phyloP scores from a whole-genome alignment of 2,113 vertebrate species.

The Empidonax alnorum region DNA sequence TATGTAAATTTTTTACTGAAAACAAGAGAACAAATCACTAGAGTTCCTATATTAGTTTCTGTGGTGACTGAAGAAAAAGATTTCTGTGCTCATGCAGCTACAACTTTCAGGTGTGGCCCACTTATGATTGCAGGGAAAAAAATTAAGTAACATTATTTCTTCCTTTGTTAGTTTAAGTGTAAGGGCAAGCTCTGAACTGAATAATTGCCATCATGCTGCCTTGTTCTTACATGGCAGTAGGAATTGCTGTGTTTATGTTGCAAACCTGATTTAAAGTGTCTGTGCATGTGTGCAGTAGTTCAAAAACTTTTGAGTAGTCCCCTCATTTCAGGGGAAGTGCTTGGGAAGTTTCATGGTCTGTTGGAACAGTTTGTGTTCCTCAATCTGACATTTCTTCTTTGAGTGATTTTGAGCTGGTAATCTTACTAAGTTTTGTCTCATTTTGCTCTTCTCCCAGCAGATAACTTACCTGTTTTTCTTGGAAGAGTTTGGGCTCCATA shows the following conservation, averaged over 20 bases:
- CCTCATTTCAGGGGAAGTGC: neutral
- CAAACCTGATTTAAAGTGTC: neutral
- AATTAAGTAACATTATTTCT: neutral
- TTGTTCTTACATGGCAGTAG: neutral
- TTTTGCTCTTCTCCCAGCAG: neutral
- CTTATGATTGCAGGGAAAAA: neutral
- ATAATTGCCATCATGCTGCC: fast-evolving
- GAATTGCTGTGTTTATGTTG: neutral
- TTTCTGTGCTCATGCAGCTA: neutral
- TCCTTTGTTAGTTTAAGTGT: neutral
- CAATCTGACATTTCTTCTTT: neutral
- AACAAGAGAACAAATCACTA: neutral
- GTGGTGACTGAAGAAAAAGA: neutral
- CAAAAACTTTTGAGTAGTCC: neutral
- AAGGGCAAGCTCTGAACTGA: neutral
- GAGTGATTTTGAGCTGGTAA: neutral
- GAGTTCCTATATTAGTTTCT: conserved; percentile 31
- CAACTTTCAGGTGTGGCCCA: neutral
- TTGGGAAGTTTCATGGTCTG: neutral
- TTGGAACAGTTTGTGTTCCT: neutral
- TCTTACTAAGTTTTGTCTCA: neutral
- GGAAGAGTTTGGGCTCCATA: neutral
- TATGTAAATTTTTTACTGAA: conserved; percentile 58
- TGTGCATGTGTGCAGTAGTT: neutral
- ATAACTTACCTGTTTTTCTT: conserved; percentile 5